Base-by-base conservation (phyloP, 2,113 vertebrate species). In the Archocentrus centrarchus region DNA sequence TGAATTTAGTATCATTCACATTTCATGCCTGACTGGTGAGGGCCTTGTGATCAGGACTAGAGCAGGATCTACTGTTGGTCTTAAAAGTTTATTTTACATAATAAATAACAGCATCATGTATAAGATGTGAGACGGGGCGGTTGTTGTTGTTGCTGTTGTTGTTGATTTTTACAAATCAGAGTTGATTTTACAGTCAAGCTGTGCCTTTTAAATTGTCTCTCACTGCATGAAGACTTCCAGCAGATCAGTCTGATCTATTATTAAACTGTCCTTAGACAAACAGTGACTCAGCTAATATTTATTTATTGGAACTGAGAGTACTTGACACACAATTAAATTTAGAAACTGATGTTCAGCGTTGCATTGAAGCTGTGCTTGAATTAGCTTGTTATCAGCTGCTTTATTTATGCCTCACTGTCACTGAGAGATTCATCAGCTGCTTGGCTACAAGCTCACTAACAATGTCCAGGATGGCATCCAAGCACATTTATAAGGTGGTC, bases 171-270 rank as follows among this genome's bases (percentile, higher is more conserved):
- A 55, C 50, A 86, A 81, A 80, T 81, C 57, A 57, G 15, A 37
- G 55, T 64, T 11, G 63, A 84, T 14, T 61, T 88, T 68, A 50
- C 39, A 41, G 78, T 41, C 58, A 14, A 64, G 60, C 27, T 27
- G 9, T 0, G 32, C n/a, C 10, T 35, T 50, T 84, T 50, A 35
- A 32, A 64, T 9, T 35, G 18, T 17, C 22, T 66, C 6, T 10
- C 0, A 15, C 11, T 30, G 32, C 22, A 22, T 44, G 15, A 75
- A 4, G 44, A 11, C 59, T 62, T 76, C 41, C 2, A 50, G 37
- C 27, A 77, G 77, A 85, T 86, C 61, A 81, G 59, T 61, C 17
- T 44, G 70, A 79, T 88, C 63, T 86, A 77, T 84, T 83, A 79
- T 85, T 87, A 79, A 78, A 87, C 3, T 44, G n/a, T 59, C 17